Evolutionary conservation across 2,113 vertebrate genomes (phyloP).

Genomic region (Cryptomyrus ogoouensis): DNA sequence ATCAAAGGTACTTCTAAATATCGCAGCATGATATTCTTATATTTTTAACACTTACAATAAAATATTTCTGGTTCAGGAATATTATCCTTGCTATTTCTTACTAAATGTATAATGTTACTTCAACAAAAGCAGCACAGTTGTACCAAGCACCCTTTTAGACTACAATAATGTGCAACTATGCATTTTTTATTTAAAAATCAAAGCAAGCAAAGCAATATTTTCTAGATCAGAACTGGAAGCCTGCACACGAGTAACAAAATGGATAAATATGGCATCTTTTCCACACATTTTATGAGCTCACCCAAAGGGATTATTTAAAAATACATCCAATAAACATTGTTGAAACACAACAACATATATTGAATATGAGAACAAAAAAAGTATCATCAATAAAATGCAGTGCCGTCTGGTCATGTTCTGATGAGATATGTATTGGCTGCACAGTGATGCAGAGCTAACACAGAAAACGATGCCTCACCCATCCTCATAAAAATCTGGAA

Average conservation of each 20-base stretch:
- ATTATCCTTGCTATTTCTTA: slow-evolving; percentile 46
- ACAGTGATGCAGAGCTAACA: slow-evolving; percentile 21
- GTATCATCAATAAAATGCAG: not conserved
- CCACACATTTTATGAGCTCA: slow-evolving; percentile 19
- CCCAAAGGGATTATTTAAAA: slow-evolving; percentile 18
- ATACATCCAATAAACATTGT: slow-evolving; percentile 31
- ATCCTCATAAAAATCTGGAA: slow-evolving; percentile 52
- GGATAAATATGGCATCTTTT: not conserved
- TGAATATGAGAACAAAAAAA: not conserved
- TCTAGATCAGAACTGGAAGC: not conserved
- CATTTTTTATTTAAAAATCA: not conserved
- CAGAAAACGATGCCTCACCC: slow-evolving; percentile 51
- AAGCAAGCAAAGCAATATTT: not conserved
- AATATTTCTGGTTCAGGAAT: slow-evolving; percentile 38
- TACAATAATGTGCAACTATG: not conserved
- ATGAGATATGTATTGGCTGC: slow-evolving; percentile 7
- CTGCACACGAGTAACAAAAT: not conserved
- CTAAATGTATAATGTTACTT: slow-evolving; percentile 42
- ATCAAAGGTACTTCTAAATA: not conserved
- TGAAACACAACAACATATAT: slow-evolving; percentile 24
- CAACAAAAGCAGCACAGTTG: slow-evolving; percentile 58
- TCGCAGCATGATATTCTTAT: slow-evolving; percentile 22
- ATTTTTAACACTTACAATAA: slow-evolving; percentile 24
- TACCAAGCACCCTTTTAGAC: slow-evolving; percentile 11
- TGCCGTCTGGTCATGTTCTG: slow-evolving; percentile 22